phyloP scores from a whole-genome alignment of 1,140 invertebrate species.

The Philotrypesis tridentata region DNA sequence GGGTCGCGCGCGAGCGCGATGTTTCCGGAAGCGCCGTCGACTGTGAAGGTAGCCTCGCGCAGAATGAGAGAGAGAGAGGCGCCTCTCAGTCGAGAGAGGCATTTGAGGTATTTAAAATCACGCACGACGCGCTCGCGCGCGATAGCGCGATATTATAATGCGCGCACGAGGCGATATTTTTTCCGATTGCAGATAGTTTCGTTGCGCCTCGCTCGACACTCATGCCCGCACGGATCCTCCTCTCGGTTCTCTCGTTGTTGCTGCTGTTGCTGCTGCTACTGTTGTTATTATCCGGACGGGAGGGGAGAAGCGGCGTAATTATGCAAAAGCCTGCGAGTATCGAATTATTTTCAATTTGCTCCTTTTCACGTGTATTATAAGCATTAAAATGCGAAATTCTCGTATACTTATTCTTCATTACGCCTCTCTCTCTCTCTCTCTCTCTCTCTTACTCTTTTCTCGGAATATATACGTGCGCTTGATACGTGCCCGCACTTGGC shows the following conservation, averaged over 20 bases:
- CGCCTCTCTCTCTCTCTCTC: too few relatives aligned
- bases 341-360: not conserved
- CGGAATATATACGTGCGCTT: not conserved
- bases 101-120: conserved; percentile 47
- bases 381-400: not conserved
- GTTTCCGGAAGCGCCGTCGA: conserved; percentile 42
- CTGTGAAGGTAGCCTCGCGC: not conserved
- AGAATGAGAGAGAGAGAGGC: too few relatives aligned
- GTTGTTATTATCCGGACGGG: too few relatives aligned
- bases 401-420: not conserved
- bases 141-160: conserved; percentile 41
- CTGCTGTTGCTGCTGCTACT: too few relatives aligned
- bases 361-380: not conserved
- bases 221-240: too few relatives aligned
- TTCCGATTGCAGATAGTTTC: not conserved
- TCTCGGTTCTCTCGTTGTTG: too few relatives aligned
- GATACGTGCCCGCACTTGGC: too few relatives aligned
- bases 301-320: too few relatives aligned
- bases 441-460: too few relatives aligned
- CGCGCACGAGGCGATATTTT: conserved; percentile 36
- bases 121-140: conserved; percentile 35
- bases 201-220: too few relatives aligned
- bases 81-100: conserved; percentile 1
- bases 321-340: not conserved
- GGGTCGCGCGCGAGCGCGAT: conserved; percentile 25